Percentiles rank a stretch among this genome's conserved stretches.
Evolutionary conservation across 2,113 vertebrate genomes (phyloP).

Genomic region (Alethe diademata): DNA sequence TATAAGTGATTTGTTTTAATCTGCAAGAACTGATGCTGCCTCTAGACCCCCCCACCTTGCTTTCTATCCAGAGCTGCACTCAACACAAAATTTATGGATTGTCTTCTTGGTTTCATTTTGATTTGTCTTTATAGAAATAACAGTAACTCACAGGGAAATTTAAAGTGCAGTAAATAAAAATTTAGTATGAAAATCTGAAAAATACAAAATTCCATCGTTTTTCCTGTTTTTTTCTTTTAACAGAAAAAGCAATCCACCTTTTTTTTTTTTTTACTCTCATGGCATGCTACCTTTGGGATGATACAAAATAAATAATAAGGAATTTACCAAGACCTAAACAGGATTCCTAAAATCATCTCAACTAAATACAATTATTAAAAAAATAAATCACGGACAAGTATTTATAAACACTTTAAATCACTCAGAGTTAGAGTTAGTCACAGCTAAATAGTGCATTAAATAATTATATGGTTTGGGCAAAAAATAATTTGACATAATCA

Average conservation of each 20-base stretch:
- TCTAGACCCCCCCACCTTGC: neutral
- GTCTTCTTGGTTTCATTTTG: neutral
- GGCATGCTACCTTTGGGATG: neutral
- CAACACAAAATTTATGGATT: neutral
- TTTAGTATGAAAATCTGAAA: neutral
- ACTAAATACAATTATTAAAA: neutral
- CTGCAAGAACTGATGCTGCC: neutral
- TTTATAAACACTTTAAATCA: neutral
- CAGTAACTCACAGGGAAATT: neutral
- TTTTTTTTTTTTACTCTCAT: neutral
- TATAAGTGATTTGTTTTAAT: neutral
- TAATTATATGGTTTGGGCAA: constrained; percentile 48
- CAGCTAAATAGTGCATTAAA: constrained; percentile 52
- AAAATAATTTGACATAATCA: constrained; percentile 45
- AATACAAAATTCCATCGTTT: neutral
- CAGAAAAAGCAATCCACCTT: neutral
- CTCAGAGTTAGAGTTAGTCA: neutral
- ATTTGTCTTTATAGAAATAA: neutral
- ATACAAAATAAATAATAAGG: neutral
- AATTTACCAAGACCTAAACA: neutral
- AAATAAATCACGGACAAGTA: neutral
- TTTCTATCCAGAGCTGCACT: neutral
- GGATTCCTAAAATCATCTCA: neutral
- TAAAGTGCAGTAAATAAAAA: neutral
- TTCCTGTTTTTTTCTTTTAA: too few relatives aligned